phyloP scores from a whole-genome alignment of 2,888 invertebrate species.

The Torymus auratus region DNA sequence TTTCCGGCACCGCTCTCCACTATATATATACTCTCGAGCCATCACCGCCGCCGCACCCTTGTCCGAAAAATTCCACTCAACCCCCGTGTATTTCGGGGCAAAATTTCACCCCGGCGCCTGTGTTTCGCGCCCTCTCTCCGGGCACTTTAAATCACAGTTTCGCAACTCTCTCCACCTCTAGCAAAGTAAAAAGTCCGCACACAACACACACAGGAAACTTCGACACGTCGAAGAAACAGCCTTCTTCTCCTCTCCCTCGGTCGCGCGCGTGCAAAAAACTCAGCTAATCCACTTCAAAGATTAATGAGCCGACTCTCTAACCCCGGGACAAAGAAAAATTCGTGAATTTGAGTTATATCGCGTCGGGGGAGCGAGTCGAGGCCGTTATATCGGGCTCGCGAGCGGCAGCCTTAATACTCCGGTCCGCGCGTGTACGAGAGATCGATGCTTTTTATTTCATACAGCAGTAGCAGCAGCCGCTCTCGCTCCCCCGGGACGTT shows the following conservation, averaged over 20 bases:
- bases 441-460: slow-evolving; percentile 50
- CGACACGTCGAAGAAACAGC: no score
- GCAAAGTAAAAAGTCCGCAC: no score
- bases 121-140: background rate
- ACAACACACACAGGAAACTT: no score
- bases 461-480: slow-evolving; percentile 43
- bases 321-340: slow-evolving; percentile 51
- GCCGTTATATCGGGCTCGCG: slow-evolving; percentile 16
- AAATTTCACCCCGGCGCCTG: no score
- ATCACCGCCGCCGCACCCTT: no score
- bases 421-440: slow-evolving; percentile 8
- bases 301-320: slow-evolving; percentile 37
- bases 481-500: slow-evolving; percentile 45
- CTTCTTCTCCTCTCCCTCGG: background rate
- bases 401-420: slow-evolving; percentile 34
- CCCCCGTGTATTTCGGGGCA: no score
- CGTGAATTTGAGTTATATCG: slow-evolving; percentile 46
- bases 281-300: slow-evolving; percentile 51
- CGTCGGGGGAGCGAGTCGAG: background rate
- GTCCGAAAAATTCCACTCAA: no score
- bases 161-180: background rate
- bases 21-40: no score
- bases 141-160: background rate
- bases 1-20: no score
- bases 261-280: slow-evolving; percentile 14